These are phyloP conservation scores for Meriones unguiculatus DNA, from an alignment of 2,113 vertebrate genomes.

Conservation along the genomic window DNA sequence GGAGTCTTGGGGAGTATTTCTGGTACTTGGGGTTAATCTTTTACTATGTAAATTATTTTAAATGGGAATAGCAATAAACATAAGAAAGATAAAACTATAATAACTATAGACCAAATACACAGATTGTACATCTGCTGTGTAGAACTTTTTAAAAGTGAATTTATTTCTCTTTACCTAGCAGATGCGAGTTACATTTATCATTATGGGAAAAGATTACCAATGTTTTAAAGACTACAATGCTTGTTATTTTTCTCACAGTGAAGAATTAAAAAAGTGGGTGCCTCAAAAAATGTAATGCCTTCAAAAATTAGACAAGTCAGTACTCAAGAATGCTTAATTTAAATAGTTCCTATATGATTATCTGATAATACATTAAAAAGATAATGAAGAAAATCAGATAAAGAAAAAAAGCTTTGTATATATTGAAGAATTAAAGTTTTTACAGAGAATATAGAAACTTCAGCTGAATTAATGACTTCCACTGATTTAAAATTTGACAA, in stretches of 20 bases:
- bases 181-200: slow-evolving; percentile 33
- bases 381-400: slow-evolving; percentile 19
- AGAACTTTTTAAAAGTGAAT: slow-evolving; percentile 40
- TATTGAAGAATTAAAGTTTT: slow-evolving; percentile 19
- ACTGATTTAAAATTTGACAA: slow-evolving; percentile 40
- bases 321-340: background rate
- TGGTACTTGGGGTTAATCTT: background rate
- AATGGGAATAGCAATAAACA: slow-evolving; percentile 42
- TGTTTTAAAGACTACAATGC: background rate
- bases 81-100: slow-evolving; percentile 5
- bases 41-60: background rate
- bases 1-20: background rate
- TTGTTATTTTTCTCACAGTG: background rate
- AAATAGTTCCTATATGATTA: background rate
- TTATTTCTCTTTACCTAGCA: background rate
- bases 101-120: background rate
- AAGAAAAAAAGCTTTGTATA: slow-evolving; percentile 25
- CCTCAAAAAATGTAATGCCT: slow-evolving; percentile 31
- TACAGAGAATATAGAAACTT: background rate
- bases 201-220: slow-evolving; percentile 25
- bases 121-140: background rate
- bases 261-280: background rate
- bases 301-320: slow-evolving; percentile 22
- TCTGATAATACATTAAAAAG: background rate
- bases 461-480: slow-evolving; percentile 4